Evolutionary conservation across 1,140 invertebrate genomes (phyloP).

Genomic region (Centruroides vittatus): DNA sequence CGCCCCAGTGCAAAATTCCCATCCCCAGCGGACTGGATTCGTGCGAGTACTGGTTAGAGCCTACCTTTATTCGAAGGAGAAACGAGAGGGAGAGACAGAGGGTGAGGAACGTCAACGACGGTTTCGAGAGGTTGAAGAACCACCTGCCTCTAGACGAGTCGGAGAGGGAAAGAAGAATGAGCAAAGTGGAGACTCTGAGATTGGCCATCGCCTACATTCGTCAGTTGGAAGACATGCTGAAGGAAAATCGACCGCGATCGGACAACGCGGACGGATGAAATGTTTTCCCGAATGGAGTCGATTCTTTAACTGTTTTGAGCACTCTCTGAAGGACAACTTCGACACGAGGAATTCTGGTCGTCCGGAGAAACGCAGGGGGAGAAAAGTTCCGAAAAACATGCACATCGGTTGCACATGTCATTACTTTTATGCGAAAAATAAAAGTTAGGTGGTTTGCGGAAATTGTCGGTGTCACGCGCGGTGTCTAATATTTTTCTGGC

Average conservation of each 20-base stretch:
- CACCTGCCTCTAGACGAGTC: conserved; percentile 40
- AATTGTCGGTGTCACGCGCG: too few relatives aligned
- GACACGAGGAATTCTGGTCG: too few relatives aligned
- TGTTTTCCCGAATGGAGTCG: too few relatives aligned
- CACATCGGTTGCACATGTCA: too few relatives aligned
- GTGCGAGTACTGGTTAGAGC: conserved; percentile 21
- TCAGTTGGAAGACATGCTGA: conserved; percentile 28
- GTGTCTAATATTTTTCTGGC: too few relatives aligned
- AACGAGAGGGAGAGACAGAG: conserved; percentile 32
- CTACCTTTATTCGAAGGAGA: conserved; percentile 22
- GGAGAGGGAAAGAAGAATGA: conserved; percentile 32
- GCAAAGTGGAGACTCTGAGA: conserved; percentile 35
- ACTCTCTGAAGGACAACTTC: too few relatives aligned
- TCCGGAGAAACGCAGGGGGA: too few relatives aligned
- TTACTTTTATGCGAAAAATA: too few relatives aligned
- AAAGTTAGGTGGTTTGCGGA: too few relatives aligned
- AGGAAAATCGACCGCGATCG: conserved; percentile 1
- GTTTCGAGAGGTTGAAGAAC: conserved; percentile 60
- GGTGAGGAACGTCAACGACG: conserved; percentile 68
- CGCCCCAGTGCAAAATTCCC: conserved; percentile 28
- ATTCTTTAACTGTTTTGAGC: too few relatives aligned
- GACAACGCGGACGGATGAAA: too few relatives aligned
- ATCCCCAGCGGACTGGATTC: conserved; percentile 25
- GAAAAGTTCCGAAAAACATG: too few relatives aligned
- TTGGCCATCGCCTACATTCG: conserved; percentile 34